Base-by-base conservation (phyloP, 2,113 vertebrate genomes). In the Bufo gargarizans region DNA sequence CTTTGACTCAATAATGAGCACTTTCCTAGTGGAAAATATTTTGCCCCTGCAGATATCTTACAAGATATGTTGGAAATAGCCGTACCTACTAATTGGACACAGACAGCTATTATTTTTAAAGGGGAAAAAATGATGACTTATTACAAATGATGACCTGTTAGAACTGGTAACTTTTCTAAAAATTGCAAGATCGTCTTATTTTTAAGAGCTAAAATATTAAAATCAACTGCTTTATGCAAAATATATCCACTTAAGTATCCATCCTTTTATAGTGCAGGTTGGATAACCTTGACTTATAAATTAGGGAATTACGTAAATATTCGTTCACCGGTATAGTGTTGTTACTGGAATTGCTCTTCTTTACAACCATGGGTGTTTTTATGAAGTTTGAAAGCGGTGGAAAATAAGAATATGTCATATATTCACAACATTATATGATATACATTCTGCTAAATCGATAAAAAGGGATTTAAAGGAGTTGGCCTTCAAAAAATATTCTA, bases 31-130 rank as follows among this genome's bases (percentile, higher is more conserved):
- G 22, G 14, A 9, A 43, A 59, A 80, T 80, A 56, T 10, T 43
- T 81, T 61, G 6, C 55, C 43, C 19, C 16, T 13, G n/a, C 77
- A n/a, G 77, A 58, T 81, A 43, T 45, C 61, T 81, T 61, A n/a
- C n/a, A n/a, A n/a, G n/a, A 33, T 55, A 13, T 17, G 16, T 47
- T 19, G 22, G 22, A 61, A 59, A 16, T 81, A 45, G 12, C 56
- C 1, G 13, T 77, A 77, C 61, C 78, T 81, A 16, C 56, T 81
- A 81, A 81, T 81, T 81, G 56, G 58, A 61, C 56, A 81, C 22
- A 45, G 33, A 33, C 33, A 63, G 58, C 43, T 65, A 47, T 63
- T 63, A 82, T 11, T 82, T 22, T 49, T 10, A 49, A 45, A 67
- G 20, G 17, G 20, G 11, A n/a, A n/a, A 65, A 82, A 43, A 63